phyloP scores from a whole-genome alignment of 2,888 invertebrate species.

The Carabus problematicus region DNA sequence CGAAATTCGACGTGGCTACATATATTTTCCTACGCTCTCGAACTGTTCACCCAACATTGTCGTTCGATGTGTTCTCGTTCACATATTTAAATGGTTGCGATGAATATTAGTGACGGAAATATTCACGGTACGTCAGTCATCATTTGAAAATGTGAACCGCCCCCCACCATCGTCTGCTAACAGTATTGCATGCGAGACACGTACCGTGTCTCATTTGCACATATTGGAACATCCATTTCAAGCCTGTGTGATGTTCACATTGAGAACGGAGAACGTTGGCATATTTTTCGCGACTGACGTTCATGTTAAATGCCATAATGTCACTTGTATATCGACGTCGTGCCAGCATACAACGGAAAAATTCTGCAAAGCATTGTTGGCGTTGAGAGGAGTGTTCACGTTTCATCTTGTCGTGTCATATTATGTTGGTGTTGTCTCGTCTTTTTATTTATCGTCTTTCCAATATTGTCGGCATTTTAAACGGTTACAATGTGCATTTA shows the following conservation, averaged over 20 bases:
- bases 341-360: not conserved
- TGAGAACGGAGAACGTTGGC: slow-evolving; percentile 11
- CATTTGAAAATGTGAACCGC: slow-evolving; percentile 30
- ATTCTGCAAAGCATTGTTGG: too few relatives aligned
- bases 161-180: too few relatives aligned
- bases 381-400: too few relatives aligned
- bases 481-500: too few relatives aligned
- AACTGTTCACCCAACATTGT: not conserved
- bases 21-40: not conserved
- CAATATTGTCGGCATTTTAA: not conserved
- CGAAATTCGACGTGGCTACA: too few relatives aligned
- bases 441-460: not conserved
- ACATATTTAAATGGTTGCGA: slow-evolving; percentile 26
- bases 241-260: slow-evolving; percentile 11
- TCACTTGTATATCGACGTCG: not conserved
- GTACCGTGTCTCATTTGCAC: slow-evolving; percentile 33
- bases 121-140: slow-evolving; percentile 34
- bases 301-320: slow-evolving; percentile 7
- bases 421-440: not conserved
- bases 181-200: slow-evolving; percentile 29
- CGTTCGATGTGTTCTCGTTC: slow-evolving; percentile 8
- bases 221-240: slow-evolving; percentile 31
- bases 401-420: not conserved
- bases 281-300: slow-evolving; percentile 4
- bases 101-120: slow-evolving; percentile 37